These are phyloP conservation scores for Lithophane leautieri DNA, from an alignment of 2,888 invertebrate genomes.

Conservation along the genomic window DNA sequence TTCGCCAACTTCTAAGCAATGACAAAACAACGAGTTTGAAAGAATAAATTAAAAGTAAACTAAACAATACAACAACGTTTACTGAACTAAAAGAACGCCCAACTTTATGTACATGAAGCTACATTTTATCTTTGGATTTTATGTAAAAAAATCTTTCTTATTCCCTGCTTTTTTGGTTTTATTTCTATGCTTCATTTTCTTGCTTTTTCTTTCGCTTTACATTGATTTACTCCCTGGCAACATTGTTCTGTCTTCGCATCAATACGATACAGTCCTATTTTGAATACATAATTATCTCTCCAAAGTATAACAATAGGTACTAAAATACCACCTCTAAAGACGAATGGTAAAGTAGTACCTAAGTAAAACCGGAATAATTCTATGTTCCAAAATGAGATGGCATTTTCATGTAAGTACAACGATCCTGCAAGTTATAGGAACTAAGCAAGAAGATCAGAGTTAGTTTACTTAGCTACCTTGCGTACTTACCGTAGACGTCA, in stretches of 20 bases:
- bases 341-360: constrained; percentile 26
- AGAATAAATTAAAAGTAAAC: constrained; percentile 68
- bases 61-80: constrained; percentile 60
- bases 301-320: constrained; percentile 12
- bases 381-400: constrained; percentile 56
- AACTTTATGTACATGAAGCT: constrained; percentile 52
- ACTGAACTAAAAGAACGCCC: constrained; percentile 43
- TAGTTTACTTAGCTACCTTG: neutral
- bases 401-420: constrained; percentile 49
- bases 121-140: constrained; percentile 50
- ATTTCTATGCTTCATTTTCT: neutral
- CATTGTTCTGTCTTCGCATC: neutral
- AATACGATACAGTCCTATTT: neutral
- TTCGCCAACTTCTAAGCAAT: constrained; percentile 48
- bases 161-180: constrained; percentile 21
- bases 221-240: neutral
- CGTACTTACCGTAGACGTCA: neutral
- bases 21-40: constrained; percentile 66
- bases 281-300: neutral
- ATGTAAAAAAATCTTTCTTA: constrained; percentile 25
- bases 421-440: constrained; percentile 27
- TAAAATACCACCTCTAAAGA: constrained; percentile 33
- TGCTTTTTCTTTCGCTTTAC: neutral
- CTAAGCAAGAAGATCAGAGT: constrained; percentile 7
- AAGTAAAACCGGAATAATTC: constrained; percentile 58